A percentile compares a stretch with the other conserved stretches of the same genome.
These are phyloP conservation scores for Carlito syrichta DNA, from an alignment of 2,113 vertebrate genomes.

Conservation along the genomic window DNA sequence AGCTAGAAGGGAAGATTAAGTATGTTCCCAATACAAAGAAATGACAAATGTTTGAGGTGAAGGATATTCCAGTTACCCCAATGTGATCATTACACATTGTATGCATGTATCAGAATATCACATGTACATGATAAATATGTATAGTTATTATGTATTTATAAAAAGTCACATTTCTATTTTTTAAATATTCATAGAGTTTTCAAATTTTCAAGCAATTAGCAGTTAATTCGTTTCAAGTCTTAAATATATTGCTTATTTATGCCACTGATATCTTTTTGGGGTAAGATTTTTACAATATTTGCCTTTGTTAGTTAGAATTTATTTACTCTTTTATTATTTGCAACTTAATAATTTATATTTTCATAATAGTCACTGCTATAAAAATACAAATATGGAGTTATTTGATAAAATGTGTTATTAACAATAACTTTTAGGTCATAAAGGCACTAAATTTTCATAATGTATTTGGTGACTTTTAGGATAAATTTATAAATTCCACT, in stretches of 20 bases:
- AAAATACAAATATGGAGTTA: neutral
- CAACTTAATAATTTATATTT: neutral
- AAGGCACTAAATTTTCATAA: neutral
- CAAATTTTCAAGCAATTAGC: neutral
- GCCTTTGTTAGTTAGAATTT: neutral
- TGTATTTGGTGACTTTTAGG: neutral
- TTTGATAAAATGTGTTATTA: neutral
- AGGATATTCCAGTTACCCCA: neutral
- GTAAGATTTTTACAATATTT: neutral
- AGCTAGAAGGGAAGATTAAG: neutral
- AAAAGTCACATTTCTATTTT: neutral
- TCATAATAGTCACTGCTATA: neutral
- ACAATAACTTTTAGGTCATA: neutral
- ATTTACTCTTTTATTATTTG: neutral
- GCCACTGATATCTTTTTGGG: neutral
- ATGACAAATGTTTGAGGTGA: neutral
- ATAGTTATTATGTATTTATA: neutral
- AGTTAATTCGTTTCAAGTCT: neutral
- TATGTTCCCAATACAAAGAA: neutral
- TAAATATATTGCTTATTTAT: neutral
- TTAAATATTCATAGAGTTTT: neutral
- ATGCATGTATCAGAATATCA: neutral
- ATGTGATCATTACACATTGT: neutral
- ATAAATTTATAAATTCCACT: neutral
- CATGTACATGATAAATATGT: neutral